Base-by-base conservation (phyloP, 1,140 invertebrate species). In the Trichonephila clavata region DNA sequence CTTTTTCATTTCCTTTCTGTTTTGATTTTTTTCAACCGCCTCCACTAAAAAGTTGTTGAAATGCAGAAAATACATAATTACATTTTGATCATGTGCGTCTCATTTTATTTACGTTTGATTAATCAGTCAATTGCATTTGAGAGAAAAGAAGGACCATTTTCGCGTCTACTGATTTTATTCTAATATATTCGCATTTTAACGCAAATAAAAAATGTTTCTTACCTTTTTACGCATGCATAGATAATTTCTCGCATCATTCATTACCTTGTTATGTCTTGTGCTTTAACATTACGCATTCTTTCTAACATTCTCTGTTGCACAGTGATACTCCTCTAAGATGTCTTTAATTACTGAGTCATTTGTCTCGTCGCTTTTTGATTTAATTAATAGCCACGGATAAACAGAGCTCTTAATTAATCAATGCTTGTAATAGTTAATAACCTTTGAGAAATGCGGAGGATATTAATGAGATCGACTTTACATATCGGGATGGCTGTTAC, bases 31-130 rank as follows among this genome's bases (percentile, higher is more conserved):
- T 18, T 16, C 5, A 77, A 1, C 8, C 50, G 7, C 50, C 50
- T 50, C 50, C 10, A 8, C 50, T 50, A 6, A 18, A 32, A 77
- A 77, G 32, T 77, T 77, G 71, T 77, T 77, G 71, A 77, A 77
- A 77, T 77, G 71, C 71, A 77, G 71, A 77, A 50, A 77, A 77
- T 77, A 77, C 71, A 77, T 77, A 77, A 77, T 77, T 77, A 27
- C 71, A 77, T 77, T 77, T 77, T 77, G 71, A 77, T 77, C 71
- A 39, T 77, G 71, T 77, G 27, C 18, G 71, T 77, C 71, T 77
- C 27, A 77, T 77, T 77, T 77, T 77, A 77, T 39, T 32, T 77
- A 27, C 71, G 32, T 77, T 13, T 77, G 71, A 77, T 77, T 77
- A 77, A 32, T 77, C 71, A 32, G 71, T 77, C 71, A 77, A 77